Percentiles rank a stretch among this genome's conserved stretches.
Evolutionary conservation across 2,888 invertebrate genomes (phyloP).

Genomic region (Syritta pipiens): DNA sequence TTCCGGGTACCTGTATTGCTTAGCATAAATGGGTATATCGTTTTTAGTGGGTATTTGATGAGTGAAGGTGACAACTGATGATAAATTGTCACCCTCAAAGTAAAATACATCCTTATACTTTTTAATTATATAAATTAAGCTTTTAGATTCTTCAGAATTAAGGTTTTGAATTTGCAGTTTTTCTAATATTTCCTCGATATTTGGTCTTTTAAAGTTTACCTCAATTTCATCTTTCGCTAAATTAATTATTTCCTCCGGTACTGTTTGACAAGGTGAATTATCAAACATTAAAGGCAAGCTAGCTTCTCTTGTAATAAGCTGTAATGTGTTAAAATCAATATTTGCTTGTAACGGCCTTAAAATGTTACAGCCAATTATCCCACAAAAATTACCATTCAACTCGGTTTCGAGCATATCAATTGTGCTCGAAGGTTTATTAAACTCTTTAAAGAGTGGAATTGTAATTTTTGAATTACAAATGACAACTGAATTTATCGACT

Average conservation of each 20-base stretch:
- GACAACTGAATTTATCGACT: conserved; percentile 4
- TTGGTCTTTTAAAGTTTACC: not conserved
- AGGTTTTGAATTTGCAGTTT: conserved; percentile 14
- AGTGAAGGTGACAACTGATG: not conserved
- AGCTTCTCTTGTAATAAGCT: conserved; percentile 4
- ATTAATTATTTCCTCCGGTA: conserved; percentile 4
- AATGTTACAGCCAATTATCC: no score
- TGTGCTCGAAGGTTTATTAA: not conserved
- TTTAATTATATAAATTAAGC: not conserved
- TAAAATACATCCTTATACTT: not conserved
- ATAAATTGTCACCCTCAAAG: not conserved
- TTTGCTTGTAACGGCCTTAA: no score
- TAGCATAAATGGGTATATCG: conserved; percentile 12
- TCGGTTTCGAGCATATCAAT: conserved; percentile 9
- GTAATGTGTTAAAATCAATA: conserved; percentile 5
- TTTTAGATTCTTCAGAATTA: not conserved
- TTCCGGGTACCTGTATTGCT: conserved; percentile 9
- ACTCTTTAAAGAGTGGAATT: conserved; percentile 12
- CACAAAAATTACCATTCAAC: conserved; percentile 7
- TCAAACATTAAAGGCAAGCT: not conserved
- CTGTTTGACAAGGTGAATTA: not conserved
- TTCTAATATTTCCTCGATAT: not conserved
- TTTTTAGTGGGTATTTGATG: conserved; percentile 13
- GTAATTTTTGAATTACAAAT: conserved; percentile 1
- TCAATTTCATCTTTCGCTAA: not conserved